These are phyloP conservation scores for Parelbella ahira DNA, from an alignment of 2,888 invertebrate genomes.

Conservation along the genomic window DNA sequence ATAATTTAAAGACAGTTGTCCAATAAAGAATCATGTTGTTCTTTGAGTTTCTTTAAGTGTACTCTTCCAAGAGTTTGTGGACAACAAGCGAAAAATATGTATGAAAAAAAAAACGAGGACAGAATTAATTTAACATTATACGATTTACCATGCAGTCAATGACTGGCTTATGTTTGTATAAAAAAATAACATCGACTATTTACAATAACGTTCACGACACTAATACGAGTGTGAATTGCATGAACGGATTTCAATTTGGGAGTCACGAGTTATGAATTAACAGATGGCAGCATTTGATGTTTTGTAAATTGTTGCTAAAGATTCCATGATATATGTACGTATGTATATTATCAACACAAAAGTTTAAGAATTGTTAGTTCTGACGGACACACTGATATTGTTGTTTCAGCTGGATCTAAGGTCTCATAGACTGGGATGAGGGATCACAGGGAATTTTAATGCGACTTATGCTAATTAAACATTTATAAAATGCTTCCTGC, in stretches of 20 bases:
- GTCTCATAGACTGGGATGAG: too few relatives aligned
- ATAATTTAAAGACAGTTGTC: conserved; percentile 12
- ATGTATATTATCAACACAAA: too few relatives aligned
- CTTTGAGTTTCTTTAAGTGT: conserved; percentile 4
- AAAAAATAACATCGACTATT: conserved; percentile 29
- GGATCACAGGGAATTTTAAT: too few relatives aligned
- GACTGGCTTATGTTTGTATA: conserved; percentile 28
- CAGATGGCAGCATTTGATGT: conserved; percentile 19
- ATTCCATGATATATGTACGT: not conserved
- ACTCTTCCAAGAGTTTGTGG: too few relatives aligned
- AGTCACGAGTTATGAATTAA: conserved; percentile 43
- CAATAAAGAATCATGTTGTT: conserved; percentile 10
- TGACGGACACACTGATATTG: too few relatives aligned
- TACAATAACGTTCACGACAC: conserved; percentile 32
- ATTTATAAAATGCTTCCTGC: too few relatives aligned
- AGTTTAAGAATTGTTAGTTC: too few relatives aligned
- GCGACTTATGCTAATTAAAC: too few relatives aligned
- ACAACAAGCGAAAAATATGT: too few relatives aligned
- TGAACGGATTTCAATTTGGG: conserved; percentile 35
- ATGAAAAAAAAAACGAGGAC: too few relatives aligned
- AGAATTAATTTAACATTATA: too few relatives aligned
- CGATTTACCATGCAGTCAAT: conserved; percentile 25
- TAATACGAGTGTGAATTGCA: conserved; percentile 34
- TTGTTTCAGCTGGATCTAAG: too few relatives aligned
- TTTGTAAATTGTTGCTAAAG: conserved; percentile 5